Percentiles rank a stretch among this genome's conserved stretches.
phyloP scores from a whole-genome alignment of 2,797 vertebrate genomes.

The Pelobates cultripes region DNA sequence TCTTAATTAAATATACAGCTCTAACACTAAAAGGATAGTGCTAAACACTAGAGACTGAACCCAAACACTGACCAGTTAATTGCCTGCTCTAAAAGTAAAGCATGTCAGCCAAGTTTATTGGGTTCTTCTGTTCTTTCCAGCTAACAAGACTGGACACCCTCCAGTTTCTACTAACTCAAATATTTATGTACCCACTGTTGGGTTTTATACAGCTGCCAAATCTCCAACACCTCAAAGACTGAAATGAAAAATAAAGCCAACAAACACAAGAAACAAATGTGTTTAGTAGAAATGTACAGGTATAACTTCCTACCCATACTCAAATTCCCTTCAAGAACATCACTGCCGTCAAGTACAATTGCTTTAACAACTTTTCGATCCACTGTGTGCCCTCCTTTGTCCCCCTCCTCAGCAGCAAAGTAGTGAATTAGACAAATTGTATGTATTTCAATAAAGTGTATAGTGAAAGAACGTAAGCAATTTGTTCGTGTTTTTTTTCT shows the following conservation, averaged over 20 bases:
- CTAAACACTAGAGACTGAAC: too few species aligned
- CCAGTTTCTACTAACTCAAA: slow-evolving; percentile 45
- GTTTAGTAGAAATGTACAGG: not conserved
- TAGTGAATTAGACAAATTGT: slow-evolving; percentile 2
- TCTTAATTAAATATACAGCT: too few species aligned
- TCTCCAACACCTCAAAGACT: not conserved
- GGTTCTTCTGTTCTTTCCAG: slow-evolving; percentile 23
- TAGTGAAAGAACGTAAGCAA: slow-evolving; percentile 32
- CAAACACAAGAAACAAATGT: not conserved
- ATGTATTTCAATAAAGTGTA: slow-evolving; percentile 29
- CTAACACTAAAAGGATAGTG: too few species aligned
- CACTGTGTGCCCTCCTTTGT: not conserved
- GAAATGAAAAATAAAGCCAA: not conserved
- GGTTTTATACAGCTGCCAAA: slow-evolving; percentile 32
- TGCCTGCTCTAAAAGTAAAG: not conserved
- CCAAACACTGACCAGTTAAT: slow-evolving; percentile 10
- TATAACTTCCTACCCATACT: not conserved
- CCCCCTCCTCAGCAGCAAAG: not conserved
- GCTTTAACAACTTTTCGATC: not conserved
- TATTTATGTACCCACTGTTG: slow-evolving; percentile 34
- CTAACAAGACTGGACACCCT: slow-evolving; percentile 21
- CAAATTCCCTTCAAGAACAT: not conserved
- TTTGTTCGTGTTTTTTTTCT: slow-evolving; percentile 25
- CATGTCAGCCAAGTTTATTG: slow-evolving; percentile 23
- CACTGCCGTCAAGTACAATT: not conserved